Percentiles rank a stretch among this genome's conserved stretches.
Evolutionary conservation across 2,888 invertebrate species (phyloP).

Genomic region (Hofmannophila pseudospretella): DNA sequence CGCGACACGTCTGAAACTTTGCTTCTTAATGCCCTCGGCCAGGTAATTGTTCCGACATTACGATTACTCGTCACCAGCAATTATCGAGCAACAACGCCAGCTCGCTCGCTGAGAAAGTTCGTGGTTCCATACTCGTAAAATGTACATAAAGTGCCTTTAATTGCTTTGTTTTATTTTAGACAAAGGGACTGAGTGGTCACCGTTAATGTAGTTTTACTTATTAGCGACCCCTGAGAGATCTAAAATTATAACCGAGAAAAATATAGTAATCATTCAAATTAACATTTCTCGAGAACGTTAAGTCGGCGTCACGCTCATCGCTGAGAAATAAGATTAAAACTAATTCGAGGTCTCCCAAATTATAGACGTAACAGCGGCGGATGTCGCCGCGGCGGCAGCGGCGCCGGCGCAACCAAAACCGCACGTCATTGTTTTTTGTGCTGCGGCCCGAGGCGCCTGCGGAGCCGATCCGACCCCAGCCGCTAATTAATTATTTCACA

Average conservation of each 20-base stretch:
- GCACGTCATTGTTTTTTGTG: conserved; percentile 78
- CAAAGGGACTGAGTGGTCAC: conserved; percentile 11
- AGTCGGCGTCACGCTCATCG: conserved; percentile 70
- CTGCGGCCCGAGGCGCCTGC: conserved; percentile 55
- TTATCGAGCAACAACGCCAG: conserved; percentile 45
- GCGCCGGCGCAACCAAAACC: conserved; percentile 68
- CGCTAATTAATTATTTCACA: conserved; percentile 77
- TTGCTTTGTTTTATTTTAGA: conserved; percentile 12
- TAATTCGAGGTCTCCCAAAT: conserved; percentile 75
- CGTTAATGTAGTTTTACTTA: conserved; percentile 7
- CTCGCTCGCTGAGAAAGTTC: conserved; percentile 32
- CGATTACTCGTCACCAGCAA: conserved; percentile 44
- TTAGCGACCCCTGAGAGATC: conserved; percentile 10
- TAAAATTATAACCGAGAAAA: conserved; percentile 41
- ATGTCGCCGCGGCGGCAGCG: conserved; percentile 56
- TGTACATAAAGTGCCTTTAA: conserved; percentile 16
- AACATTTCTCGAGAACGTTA: conserved; percentile 60
- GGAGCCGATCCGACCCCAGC: conserved; percentile 52
- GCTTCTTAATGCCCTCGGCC: conserved; percentile 37
- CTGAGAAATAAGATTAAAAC: conserved; percentile 66
- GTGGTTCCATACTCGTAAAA: conserved; percentile 34
- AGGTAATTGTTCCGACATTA: conserved; percentile 54
- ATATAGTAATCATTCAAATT: conserved; percentile 62
- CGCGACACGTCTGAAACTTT: conserved; percentile 38
- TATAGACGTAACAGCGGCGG: conserved; percentile 68